Base-by-base conservation (phyloP, 1,140 invertebrate genomes). In the Cotesia vestalis region DNA sequence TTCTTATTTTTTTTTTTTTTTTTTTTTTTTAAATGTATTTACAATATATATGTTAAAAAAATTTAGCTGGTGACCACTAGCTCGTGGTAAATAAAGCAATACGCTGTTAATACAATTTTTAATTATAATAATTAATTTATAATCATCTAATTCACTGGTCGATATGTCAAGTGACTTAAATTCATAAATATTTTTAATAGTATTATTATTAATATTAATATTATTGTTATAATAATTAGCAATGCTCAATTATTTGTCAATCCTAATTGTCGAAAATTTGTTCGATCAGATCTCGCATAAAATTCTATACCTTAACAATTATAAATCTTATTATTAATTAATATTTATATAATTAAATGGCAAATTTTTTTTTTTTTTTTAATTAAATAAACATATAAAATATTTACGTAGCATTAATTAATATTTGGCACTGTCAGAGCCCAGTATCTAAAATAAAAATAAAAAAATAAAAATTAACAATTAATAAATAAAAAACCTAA, bases 371-470 rank as follows among this genome's bases (percentile, higher is more conserved):
- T 40, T 46, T 46, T 46, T 40, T 40, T 5, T 40, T 14, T 1
- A 57, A 67, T 68, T 57, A 27, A 46, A 57, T 60, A 46, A 38
- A 40, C 38, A 40, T 60, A 71, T 78, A 67, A 46, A 38, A 40
- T 14, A 40, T 60, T 71, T 78, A 67, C 72, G 62, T 66, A 64
- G 62, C 51, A 73, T 69, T 61, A 64, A 73, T 69, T 61, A 64
- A 55, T 70, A 79, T 83, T 82, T 83, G 81, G 80, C 80, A 83
- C 81, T 76, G 77, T 78, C 75, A 68, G 78, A 80, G 75, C 74
- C 76, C 75, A 77, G 55, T 73, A 75, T 78, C 71, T 75, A 60
- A 62, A n/a, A 72, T 68, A 73, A 75, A 62, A 75, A 71, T 68
- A 73, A 73, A 66, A 73, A 68, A 66, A 61, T 66, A 17, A 57